Base-by-base conservation (phyloP, 2,113 vertebrate species). In the Etheostoma spectabile region DNA sequence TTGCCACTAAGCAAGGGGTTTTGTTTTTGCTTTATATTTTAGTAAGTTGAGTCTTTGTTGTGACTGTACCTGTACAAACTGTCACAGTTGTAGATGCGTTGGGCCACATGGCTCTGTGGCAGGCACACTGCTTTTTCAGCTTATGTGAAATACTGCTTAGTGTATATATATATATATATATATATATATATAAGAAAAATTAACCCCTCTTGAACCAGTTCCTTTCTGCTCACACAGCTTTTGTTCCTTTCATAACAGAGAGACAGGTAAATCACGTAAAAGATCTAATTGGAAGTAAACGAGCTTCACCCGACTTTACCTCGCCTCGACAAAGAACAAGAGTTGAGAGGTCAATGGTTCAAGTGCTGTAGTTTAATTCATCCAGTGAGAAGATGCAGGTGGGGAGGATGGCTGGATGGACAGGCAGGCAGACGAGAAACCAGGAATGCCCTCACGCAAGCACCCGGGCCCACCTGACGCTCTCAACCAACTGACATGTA, bases 21-120 rank as follows among this genome's bases (percentile, higher is more conserved):
- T 33, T 27, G 8, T 57, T 70, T 71, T 83, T 71, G 69, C 84
- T 84, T 88, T 70, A 55, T 59, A 48, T 59, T 55, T 77, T 30
- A 27, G 13, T 38, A 8, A 38, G 8, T 11, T 11, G 8, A 19
- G 19, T 38, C 42, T 56, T 5, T 38, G 16, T 77, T 55, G n/a
- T 18, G 53, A 66, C 52, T 46, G 18, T 2, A 56, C 24, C 15
- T 30, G 51, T 30, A 51, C 18, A n/a, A n/a, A 21, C 30, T 11
- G 42, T 70, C 35, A 53, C 18, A 19, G 16, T 21, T 52, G 48
- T 12, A 33, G 45, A 51, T 45, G 70, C 0, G 16, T 42, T 6
- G 16, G 2, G 56, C 27, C 5, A 49, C 46, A 8, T 4, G 13
- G 55, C 60, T 51, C 35, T 35, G 46, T 24, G 22, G 27, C 55